phyloP scores from a whole-genome alignment of 35 echinoderm and acorn worm genomes.

The Heliocidaris tuberculata region DNA sequence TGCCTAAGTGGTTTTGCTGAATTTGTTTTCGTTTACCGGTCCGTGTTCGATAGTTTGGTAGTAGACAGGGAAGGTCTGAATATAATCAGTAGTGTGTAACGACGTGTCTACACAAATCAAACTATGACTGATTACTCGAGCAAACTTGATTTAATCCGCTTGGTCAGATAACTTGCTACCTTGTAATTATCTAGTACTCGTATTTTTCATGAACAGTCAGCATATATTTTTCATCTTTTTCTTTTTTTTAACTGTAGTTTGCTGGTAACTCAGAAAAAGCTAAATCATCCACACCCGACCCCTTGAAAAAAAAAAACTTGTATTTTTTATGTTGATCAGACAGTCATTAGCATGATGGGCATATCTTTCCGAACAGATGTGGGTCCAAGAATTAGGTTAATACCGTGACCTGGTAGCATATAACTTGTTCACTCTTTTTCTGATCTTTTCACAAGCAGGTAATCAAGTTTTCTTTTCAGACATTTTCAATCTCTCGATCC shows the following conservation, averaged over 20 bases:
- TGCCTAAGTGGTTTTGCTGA: not conserved
- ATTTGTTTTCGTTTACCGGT: slow-evolving; percentile 20
- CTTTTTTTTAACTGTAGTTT: not conserved
- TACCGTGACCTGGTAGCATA: no score
- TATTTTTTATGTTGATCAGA: no score
- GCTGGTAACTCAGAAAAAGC: not conserved
- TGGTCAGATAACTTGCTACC: not conserved
- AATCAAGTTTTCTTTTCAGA: no score
- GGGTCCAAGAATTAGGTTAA: no score
- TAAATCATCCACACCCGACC: no score
- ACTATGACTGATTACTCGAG: not conserved
- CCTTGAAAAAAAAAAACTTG: no score
- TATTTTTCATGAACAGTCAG: no score
- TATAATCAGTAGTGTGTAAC: not conserved
- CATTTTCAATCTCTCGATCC: no score
- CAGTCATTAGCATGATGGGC: no score
- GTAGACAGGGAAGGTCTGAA: not conserved
- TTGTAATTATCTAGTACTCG: not conserved
- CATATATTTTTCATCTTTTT: not conserved
- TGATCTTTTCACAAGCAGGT: no score
- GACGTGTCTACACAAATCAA: not conserved
- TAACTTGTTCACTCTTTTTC: no score
- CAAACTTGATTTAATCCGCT: not conserved
- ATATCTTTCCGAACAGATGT: no score
- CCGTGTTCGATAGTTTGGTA: not conserved